phyloP scores from a whole-genome alignment of 2,888 invertebrate species.

The Brachypterus glaber region DNA sequence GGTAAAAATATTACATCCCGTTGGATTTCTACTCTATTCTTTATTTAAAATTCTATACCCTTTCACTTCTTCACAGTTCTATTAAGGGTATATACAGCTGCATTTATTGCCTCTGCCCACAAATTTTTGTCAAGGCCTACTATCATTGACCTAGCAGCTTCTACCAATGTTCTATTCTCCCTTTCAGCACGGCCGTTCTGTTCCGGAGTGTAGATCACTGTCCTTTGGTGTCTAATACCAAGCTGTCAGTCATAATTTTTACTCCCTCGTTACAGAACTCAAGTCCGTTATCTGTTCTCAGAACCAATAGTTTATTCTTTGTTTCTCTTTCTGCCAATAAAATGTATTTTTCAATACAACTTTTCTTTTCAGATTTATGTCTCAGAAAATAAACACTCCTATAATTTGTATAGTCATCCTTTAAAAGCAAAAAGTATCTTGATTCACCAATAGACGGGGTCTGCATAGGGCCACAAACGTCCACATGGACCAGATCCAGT shows the following conservation, averaged over 20 bases:
- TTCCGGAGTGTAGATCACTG: constrained; percentile 9
- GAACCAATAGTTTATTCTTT: no score
- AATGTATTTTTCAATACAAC: no score
- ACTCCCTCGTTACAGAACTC: constrained; percentile 18
- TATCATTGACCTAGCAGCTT: constrained; percentile 25
- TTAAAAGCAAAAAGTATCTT: no score
- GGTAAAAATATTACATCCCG: constrained; percentile 10
- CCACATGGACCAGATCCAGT: no score
- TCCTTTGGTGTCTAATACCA: constrained; percentile 16
- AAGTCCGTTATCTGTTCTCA: constrained; percentile 22
- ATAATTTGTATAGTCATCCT: no score
- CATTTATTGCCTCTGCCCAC: constrained; percentile 22
- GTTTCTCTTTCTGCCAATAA: no score
- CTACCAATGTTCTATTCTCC: constrained; percentile 27
- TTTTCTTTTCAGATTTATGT: no score
- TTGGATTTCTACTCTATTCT: constrained; percentile 10
- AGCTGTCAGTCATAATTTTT: constrained; percentile 14
- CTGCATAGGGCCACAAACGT: no score
- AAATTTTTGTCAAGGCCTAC: constrained; percentile 17
- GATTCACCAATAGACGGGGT: no score
- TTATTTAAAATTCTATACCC: constrained; percentile 15
- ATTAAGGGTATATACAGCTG: constrained; percentile 21
- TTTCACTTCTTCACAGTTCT: constrained; percentile 17
- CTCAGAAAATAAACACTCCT: no score
- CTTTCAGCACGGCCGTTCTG: constrained; percentile 26